Evolutionary conservation across 2,113 vertebrate genomes (phyloP), one percentile per base, ranked within the genome.

Genomic region (Mus pahari): DNA sequence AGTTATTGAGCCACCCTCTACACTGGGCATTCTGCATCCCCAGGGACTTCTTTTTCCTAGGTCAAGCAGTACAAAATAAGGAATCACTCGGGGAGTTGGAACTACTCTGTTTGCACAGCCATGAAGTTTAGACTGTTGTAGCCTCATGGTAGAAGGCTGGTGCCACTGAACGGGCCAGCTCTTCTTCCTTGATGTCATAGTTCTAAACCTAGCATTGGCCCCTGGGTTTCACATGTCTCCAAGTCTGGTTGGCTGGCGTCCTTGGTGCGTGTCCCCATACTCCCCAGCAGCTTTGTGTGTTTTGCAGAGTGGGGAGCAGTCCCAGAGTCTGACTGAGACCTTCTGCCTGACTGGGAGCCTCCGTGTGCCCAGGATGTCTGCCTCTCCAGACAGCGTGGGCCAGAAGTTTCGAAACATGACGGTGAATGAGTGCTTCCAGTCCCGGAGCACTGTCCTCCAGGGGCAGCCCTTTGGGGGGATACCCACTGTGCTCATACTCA

Each of bases 391-490:
- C 0, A 14, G 93, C 55, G 93, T 98, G 91, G 91, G 98, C 86
- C 98, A 98, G 0, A 24, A 95, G 0, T 16, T 97, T 0, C 98
- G 74, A 53, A 99, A 99, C 98, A 97, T 98, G 93, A 98, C 99
- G 0, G 97, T 78, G 4, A 98, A 99, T 0, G 98, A 98, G 50
- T 99, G 99, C 95, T 99, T 99, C 97, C 99, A 98, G 55, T 99
- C 99, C 26, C 99, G 55, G 96, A 99, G 98, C 98, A 99, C 99
- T 0, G 99, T 99, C 90, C 99, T 99, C 77, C 99, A 99, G 97
- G 99, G 99, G 4, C 98, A 99, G 97, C 99, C 99, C 0, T 99
- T 99, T 0, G 99, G 99, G 0, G 99, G 99, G 0, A 98, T 99
- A 87, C 99, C 99, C 90, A 99, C 99, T 0, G 99, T 99, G 84